Evolutionary conservation across 2,888 invertebrate genomes (phyloP).

Genomic region (Drosophila siamana): DNA sequence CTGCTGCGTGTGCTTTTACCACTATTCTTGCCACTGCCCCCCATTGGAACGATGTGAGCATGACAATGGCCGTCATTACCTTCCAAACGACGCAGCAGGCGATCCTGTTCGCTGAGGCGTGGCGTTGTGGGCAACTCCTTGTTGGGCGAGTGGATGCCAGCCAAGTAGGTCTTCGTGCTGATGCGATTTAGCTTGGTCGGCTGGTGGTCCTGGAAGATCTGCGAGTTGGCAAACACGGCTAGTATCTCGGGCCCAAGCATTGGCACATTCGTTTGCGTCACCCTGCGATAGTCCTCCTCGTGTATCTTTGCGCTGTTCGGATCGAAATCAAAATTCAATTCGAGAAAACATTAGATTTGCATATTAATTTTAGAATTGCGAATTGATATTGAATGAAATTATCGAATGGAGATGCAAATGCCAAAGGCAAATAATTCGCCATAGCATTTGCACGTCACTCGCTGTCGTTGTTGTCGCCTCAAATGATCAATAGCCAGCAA

Average conservation of each 20-base stretch:
- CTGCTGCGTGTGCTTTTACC: conserved; percentile 78
- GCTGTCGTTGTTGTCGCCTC: conserved; percentile 18
- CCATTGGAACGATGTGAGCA: conserved; percentile 47
- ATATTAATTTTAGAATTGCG: conserved; percentile 12
- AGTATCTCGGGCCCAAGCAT: conserved; percentile 85
- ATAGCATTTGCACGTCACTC: conserved; percentile 1
- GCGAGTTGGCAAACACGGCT: conserved; percentile 85
- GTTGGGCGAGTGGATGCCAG: conserved; percentile 83
- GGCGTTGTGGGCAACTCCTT: conserved; percentile 82
- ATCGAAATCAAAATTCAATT: background rate
- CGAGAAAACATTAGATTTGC: conserved; percentile 4
- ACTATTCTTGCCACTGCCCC: conserved; percentile 63
- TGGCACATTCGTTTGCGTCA: conserved; percentile 85
- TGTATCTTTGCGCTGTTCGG: conserved; percentile 83
- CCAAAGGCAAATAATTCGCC: conserved; percentile 32
- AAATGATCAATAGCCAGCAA: conserved; percentile 23
- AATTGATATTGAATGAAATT: conserved; percentile 13
- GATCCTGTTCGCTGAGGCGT: conserved; percentile 83
- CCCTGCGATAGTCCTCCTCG: conserved; percentile 85
- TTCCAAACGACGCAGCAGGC: conserved; percentile 85
- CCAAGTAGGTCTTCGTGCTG: conserved; percentile 80
- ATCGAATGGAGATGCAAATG: conserved; percentile 23
- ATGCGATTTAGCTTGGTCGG: conserved; percentile 84
- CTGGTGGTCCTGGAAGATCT: conserved; percentile 86
- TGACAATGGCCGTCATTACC: conserved; percentile 79